Percentiles rank a stretch among this genome's conserved stretches.
These are phyloP conservation scores for Caloenas nicobarica DNA, from an alignment of 2,113 vertebrate species.

Conservation along the genomic window DNA sequence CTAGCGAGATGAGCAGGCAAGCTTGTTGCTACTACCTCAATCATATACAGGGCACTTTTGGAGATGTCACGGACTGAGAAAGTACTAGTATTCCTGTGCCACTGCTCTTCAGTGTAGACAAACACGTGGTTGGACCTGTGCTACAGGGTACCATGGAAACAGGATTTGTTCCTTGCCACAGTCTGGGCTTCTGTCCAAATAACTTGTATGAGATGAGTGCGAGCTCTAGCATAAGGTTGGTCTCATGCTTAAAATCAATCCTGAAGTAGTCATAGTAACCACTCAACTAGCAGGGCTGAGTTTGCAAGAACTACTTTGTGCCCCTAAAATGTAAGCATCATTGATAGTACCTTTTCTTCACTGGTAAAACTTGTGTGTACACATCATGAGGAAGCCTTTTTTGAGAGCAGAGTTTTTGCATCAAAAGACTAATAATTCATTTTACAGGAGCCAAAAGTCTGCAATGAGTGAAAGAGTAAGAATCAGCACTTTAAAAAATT, in stretches of 20 bases:
- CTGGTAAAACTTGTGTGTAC: neutral
- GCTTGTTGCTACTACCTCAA: neutral
- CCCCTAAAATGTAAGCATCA: neutral
- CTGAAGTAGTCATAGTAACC: neutral
- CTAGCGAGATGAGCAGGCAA: neutral
- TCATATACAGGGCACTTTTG: rapidly evolving
- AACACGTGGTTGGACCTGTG: neutral
- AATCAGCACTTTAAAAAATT: neutral
- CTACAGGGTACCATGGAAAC: neutral
- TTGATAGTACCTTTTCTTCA: neutral
- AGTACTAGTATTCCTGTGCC: neutral
- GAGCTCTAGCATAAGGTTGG: neutral
- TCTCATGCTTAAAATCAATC: neutral
- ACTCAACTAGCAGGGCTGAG: neutral
- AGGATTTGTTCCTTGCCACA: neutral
- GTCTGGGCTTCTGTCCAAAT: neutral
- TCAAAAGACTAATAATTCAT: neutral
- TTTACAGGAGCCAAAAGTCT: neutral
- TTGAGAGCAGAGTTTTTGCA: neutral
- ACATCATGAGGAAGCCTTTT: neutral
- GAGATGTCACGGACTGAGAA: neutral
- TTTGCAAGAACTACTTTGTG: neutral
- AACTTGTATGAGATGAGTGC: neutral
- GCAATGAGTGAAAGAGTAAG: neutral
- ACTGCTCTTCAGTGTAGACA: neutral